Percentiles rank a stretch among this genome's conserved stretches.
phyloP scores from a whole-genome alignment of 1,140 invertebrate genomes.

The honey bee (Apis mellifera) region DNA sequence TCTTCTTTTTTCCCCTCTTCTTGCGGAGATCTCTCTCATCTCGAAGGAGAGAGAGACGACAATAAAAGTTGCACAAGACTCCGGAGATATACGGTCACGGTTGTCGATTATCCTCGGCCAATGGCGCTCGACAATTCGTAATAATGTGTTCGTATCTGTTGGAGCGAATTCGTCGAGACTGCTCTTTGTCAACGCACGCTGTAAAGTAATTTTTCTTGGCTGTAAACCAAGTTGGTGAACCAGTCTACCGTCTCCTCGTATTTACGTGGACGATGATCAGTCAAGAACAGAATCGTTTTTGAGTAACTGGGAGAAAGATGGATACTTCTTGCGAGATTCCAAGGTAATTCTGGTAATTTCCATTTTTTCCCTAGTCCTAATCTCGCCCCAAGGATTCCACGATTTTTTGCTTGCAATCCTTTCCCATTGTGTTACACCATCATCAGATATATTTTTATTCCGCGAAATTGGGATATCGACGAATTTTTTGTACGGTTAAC shows the following conservation, averaged over 20 bases:
- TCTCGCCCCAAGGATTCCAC: slow-evolving; percentile 18
- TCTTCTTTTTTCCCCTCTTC: background rate
- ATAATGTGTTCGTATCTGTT: slow-evolving; percentile 57
- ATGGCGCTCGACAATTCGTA: slow-evolving; percentile 63
- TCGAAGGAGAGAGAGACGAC: slow-evolving; percentile 52
- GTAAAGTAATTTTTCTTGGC: slow-evolving; percentile 64
- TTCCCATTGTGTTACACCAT: background rate
- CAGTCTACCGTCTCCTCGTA: slow-evolving; percentile 15
- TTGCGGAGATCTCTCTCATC: slow-evolving; percentile 36
- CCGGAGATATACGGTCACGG: slow-evolving; percentile 51
- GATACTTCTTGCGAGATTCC: background rate
- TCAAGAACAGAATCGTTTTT: background rate
- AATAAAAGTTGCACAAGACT: slow-evolving; percentile 63
- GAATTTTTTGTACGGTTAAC: background rate
- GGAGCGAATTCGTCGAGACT: background rate
- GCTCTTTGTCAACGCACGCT: slow-evolving; percentile 55
- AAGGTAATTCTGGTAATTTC: no score
- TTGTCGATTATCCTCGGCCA: slow-evolving; percentile 56
- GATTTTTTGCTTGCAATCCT: slow-evolving; percentile 16
- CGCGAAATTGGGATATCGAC: background rate
- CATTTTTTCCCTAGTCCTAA: slow-evolving; percentile 20
- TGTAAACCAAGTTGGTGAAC: slow-evolving; percentile 49
- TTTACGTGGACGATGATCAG: slow-evolving; percentile 63
- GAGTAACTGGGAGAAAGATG: background rate
- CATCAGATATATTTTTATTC: background rate